These are phyloP conservation scores for Pampus argenteus DNA, from an alignment of 2,797 vertebrate genomes.

Conservation along the genomic window DNA sequence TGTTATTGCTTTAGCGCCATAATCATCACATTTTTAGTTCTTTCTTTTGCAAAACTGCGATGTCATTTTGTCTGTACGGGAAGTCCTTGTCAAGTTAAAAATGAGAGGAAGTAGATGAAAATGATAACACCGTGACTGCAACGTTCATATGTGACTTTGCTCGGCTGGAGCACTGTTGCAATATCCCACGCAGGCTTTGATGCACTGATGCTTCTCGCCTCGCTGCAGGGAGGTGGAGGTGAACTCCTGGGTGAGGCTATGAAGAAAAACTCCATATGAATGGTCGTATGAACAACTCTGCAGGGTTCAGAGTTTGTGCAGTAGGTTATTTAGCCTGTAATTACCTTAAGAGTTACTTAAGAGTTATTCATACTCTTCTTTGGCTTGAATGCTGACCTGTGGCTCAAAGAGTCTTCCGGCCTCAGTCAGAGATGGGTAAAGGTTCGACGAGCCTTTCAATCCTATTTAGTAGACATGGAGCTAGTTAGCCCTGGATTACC, in stretches of 20 bases:
- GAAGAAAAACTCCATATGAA: no score
- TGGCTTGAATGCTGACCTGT: slow-evolving; percentile 35
- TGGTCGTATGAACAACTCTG: no score
- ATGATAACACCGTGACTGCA: not conserved
- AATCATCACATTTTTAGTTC: not conserved
- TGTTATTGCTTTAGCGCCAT: not conserved
- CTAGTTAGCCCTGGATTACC: slow-evolving; percentile 78
- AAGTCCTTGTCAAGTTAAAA: not conserved
- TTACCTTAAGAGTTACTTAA: slow-evolving; percentile 44
- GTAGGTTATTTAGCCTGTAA: slow-evolving; percentile 7
- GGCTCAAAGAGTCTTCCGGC: slow-evolving; percentile 38
- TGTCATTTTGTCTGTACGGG: not conserved
- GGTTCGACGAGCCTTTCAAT: slow-evolving; percentile 60
- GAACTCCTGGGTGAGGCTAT: no score
- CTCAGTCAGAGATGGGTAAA: slow-evolving; percentile 36
- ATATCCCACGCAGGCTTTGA: not conserved
- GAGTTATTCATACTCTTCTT: slow-evolving; percentile 60
- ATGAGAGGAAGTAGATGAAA: slow-evolving; percentile 1
- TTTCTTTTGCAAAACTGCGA: not conserved
- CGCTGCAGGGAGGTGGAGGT: no score
- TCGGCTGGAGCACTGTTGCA: no score
- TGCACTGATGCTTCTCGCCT: no score
- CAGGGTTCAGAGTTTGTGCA: not conserved
- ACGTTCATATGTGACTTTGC: not conserved
- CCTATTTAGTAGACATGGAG: slow-evolving; percentile 74